A percentile compares a stretch with the other conserved stretches of the same genome.
phyloP scores from a whole-genome alignment of 2,113 vertebrate species.

The Anolis sagrei region DNA sequence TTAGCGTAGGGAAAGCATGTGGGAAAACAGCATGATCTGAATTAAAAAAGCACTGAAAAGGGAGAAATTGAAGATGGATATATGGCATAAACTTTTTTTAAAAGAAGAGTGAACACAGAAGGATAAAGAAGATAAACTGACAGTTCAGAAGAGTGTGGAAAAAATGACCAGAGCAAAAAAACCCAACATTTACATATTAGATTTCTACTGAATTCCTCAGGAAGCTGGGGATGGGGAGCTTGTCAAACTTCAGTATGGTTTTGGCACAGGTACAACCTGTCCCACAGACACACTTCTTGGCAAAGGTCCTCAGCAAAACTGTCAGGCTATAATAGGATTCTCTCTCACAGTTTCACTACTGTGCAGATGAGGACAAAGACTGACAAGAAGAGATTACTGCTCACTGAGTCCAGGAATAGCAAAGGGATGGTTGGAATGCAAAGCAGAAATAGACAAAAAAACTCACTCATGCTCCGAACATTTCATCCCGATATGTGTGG shows the following conservation, averaged over 20 bases:
- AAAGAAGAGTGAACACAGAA: background rate
- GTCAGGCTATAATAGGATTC: constrained; percentile 16
- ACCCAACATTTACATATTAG: constrained; percentile 1
- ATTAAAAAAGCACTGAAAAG: background rate
- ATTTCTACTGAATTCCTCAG: background rate
- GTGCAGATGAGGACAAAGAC: constrained; percentile 18
- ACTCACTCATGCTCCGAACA: background rate
- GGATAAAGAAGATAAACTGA: background rate
- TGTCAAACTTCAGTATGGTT: background rate
- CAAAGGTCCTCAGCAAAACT: constrained; percentile 18
- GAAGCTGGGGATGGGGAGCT: background rate
- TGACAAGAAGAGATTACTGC: constrained; percentile 25
- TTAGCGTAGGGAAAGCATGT: background rate
- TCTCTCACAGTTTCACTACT: constrained; percentile 5
- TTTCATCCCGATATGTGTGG: background rate
- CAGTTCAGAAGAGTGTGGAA: background rate
- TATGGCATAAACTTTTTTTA: background rate
- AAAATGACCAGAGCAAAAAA: background rate
- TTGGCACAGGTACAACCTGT: constrained; percentile 1
- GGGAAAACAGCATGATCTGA: background rate
- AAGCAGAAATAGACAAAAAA: background rate
- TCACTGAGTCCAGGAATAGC: background rate
- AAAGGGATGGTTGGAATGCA: constrained; percentile 4
- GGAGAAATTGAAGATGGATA: background rate
- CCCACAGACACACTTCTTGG: constrained; percentile 1